These are phyloP conservation scores for Byasa hedistus DNA, from an alignment of 2,888 invertebrate genomes.

Conservation along the genomic window DNA sequence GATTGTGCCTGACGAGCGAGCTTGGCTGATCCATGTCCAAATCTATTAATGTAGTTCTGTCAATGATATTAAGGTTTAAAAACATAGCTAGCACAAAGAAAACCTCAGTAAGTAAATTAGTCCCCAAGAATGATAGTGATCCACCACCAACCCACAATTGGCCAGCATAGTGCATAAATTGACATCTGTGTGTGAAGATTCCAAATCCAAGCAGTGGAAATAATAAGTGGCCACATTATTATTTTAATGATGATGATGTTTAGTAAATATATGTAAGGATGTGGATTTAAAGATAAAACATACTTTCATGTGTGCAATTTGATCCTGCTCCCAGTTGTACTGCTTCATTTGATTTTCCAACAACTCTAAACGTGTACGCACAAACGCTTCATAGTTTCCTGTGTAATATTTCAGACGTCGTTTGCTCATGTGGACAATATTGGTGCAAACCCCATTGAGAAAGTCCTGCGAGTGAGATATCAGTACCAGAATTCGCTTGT, in stretches of 20 bases:
- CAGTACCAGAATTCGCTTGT: slow-evolving; percentile 97
- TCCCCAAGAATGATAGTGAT: too few relatives aligned
- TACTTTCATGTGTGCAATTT: slow-evolving; percentile 99
- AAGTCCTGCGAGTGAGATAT: slow-evolving; percentile 99
- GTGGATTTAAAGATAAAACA: neutral
- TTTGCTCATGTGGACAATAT: slow-evolving; percentile 97
- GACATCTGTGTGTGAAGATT: too few relatives aligned
- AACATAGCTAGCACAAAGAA: neutral
- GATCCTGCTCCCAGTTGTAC: slow-evolving; percentile 99
- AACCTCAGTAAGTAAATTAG: too few relatives aligned
- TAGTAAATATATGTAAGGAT: neutral
- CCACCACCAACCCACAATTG: too few relatives aligned
- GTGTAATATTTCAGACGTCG: slow-evolving; percentile 96
- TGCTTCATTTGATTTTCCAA: slow-evolving; percentile 99
- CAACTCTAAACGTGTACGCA: slow-evolving; percentile 94
- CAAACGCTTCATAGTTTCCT: slow-evolving; percentile 98
- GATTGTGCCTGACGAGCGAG: slow-evolving; percentile 99
- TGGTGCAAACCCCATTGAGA: slow-evolving; percentile 97
- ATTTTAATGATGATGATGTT: neutral
- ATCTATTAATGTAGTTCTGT: slow-evolving; percentile 98
- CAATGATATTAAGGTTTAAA: neutral
- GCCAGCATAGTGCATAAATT: too few relatives aligned
- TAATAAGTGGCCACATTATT: too few relatives aligned
- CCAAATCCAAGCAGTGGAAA: too few relatives aligned
- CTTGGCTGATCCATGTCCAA: slow-evolving; percentile 99